Base-by-base conservation (phyloP, 2,888 invertebrate genomes). In the Caenorhabditis sp. region DNA sequence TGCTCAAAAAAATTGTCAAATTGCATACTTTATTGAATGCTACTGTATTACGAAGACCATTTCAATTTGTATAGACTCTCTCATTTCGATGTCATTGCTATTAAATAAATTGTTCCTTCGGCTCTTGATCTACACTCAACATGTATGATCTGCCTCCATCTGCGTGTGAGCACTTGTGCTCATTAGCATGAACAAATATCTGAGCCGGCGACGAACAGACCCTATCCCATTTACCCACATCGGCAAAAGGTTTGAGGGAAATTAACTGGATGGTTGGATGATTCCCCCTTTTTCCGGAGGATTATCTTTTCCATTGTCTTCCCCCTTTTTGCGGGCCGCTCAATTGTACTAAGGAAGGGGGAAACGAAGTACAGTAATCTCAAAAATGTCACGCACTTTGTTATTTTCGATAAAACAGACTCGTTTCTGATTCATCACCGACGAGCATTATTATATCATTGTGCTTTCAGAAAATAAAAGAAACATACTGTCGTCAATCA, bases 141-240 rank as follows among this genome's bases (percentile, higher is more conserved):
- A 68, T 68, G 51, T 35, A 66, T 66, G 35, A 35, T 59, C 59
- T 26, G 12, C 54, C 24, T 6, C 31, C 68, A 54, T 68, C 54
- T 68, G 68, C 68, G 54, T n/a, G n/a, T 54, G 64, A 70, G 56
- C 79, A 70, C 70, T 79, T 64, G 61, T 79, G 79, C 64, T 70
- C 79, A 79, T 79, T 79, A 70, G 79, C 79, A 79, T 79, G 79
- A 79, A 79, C 79, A 79, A 79, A 79, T 61, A 79, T 63, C 63
- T 79, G 70, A 70, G 54, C 44, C 63, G 14, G 16, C 12, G 10
- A 26, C 47, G 49, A 49, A 28, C 49, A 49, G n/a, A 16, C n/a
- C 24, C 24, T 44, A 24, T 12, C 41, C 63, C 44, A 49, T 66
- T 66, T 49, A 66, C 64, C 24, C 44, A 2, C 7, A 41, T 58